Conservation (phyloP, 2,113 vertebrate genomes). For the Leucopternis melanops region DNA sequence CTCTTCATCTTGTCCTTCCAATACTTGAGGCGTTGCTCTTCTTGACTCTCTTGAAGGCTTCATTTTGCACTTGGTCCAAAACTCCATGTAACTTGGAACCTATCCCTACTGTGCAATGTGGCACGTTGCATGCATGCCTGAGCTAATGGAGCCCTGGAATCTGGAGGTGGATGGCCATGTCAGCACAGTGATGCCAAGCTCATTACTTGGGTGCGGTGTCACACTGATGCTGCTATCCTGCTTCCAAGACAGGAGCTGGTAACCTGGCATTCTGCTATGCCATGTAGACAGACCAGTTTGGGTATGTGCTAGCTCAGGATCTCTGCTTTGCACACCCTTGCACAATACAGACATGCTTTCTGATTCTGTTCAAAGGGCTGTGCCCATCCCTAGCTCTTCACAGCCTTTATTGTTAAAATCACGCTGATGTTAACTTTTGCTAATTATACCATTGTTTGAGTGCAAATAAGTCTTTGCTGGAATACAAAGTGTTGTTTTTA, state of each 20-base stretch:
- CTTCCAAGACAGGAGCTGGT: background rate
- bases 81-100: background rate
- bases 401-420: background rate
- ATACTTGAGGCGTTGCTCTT: background rate
- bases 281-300: constrained; percentile 32
- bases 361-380: background rate
- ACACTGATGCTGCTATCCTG: background rate
- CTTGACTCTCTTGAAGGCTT: background rate
- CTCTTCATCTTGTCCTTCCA: background rate
- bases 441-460: background rate
- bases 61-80: background rate
- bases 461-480: background rate
- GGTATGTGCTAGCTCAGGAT: constrained; percentile 31
- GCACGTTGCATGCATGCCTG: background rate
- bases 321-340: background rate
- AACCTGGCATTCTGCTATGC: background rate
- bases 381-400: background rate
- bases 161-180: background rate
- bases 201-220: constrained; percentile 2
- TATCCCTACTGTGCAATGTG: background rate
- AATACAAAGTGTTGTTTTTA: background rate
- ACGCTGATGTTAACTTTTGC: background rate
- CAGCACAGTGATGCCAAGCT: constrained; percentile 20
- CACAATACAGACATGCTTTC: background rate
- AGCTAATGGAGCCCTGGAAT: background rate